Evolutionary conservation across 2,113 vertebrate genomes (phyloP).

Genomic region (Periophthalmus modestus): DNA sequence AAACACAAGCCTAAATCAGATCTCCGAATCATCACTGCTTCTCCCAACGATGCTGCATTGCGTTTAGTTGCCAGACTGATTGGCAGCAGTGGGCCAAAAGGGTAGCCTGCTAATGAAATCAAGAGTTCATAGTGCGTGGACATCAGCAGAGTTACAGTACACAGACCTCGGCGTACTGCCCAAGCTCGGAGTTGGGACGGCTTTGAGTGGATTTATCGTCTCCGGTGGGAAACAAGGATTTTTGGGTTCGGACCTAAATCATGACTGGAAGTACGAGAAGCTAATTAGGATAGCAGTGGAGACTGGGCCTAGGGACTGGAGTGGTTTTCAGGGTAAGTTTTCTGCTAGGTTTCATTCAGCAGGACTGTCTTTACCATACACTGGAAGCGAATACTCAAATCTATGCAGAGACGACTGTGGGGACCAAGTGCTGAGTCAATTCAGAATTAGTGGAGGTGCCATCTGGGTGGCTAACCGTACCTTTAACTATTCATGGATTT

Average conservation of each 20-base stretch:
- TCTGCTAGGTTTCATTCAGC: conserved; percentile 17
- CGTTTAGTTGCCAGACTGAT: conserved; percentile 43
- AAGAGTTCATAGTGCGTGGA: conserved; percentile 56
- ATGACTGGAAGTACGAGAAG: conserved; percentile 52
- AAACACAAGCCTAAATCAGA: conserved; percentile 50
- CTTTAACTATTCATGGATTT: conserved; percentile 45
- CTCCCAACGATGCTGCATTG: conserved; percentile 47
- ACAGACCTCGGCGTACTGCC: conserved; percentile 30
- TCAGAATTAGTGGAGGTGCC: conserved; percentile 42
- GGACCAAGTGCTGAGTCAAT: conserved; percentile 34
- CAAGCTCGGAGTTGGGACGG: conserved; percentile 27
- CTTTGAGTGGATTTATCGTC: conserved; percentile 65
- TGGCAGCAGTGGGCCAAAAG: conserved; percentile 21
- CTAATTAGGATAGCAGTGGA: conserved; percentile 65
- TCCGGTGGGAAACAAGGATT: conserved; percentile 38
- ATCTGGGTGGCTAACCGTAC: conserved; percentile 41
- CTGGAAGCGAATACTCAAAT: conserved; percentile 23
- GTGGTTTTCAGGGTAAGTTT: conserved; percentile 40
- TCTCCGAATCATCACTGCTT: conserved; percentile 50
- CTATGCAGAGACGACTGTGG: conserved; percentile 31
- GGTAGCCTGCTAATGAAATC: conserved; percentile 69
- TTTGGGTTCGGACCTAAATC: conserved; percentile 60
- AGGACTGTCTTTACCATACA: conserved; percentile 18
- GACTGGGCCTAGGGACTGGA: conserved; percentile 34
- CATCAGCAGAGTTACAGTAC: conserved; percentile 29